A percentile compares a stretch with the other conserved stretches of the same genome.
Evolutionary conservation across 2,888 invertebrate species (phyloP).

Genomic region (Linnaemya tessellans): DNA sequence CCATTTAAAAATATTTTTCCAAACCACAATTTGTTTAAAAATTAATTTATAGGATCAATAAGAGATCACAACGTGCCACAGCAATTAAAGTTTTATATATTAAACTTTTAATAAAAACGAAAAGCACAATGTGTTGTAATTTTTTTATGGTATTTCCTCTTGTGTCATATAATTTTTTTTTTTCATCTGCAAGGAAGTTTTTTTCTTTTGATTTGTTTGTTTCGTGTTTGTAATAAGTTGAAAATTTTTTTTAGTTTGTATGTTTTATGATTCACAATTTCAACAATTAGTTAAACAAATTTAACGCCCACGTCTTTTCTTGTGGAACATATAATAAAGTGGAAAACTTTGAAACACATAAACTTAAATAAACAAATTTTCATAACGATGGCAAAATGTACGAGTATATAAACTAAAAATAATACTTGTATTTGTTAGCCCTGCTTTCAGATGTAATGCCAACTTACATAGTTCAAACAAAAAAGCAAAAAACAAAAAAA

Average conservation of each 20-base stretch:
- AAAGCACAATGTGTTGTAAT: slow-evolving; percentile 22
- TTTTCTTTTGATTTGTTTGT: neutral
- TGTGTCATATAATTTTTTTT: slow-evolving; percentile 36
- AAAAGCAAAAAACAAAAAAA: neutral
- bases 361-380: slow-evolving; percentile 34
- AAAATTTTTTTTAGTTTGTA: slow-evolving; percentile 19
- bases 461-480: slow-evolving; percentile 23
- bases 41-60: slow-evolving; percentile 62
- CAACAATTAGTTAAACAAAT: slow-evolving; percentile 71
- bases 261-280: slow-evolving; percentile 66
- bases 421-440: slow-evolving; percentile 22
- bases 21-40: slow-evolving; percentile 56
- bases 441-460: slow-evolving; percentile 5
- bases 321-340: slow-evolving; percentile 1
- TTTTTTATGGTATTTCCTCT: slow-evolving; percentile 28
- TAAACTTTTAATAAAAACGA: slow-evolving; percentile 34
- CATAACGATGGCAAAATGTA: slow-evolving; percentile 28
- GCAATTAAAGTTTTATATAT: slow-evolving; percentile 61
- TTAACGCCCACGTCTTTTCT: slow-evolving; percentile 61
- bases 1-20: slow-evolving; percentile 35
- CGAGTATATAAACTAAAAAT: slow-evolving; percentile 34
- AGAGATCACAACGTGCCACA: slow-evolving; percentile 65
- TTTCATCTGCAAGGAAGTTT: slow-evolving; percentile 12
- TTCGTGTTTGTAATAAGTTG: neutral
- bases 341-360: slow-evolving; percentile 2